phyloP scores from a whole-genome alignment of 2,888 invertebrate genomes.

The Lycaena phlaeas region DNA sequence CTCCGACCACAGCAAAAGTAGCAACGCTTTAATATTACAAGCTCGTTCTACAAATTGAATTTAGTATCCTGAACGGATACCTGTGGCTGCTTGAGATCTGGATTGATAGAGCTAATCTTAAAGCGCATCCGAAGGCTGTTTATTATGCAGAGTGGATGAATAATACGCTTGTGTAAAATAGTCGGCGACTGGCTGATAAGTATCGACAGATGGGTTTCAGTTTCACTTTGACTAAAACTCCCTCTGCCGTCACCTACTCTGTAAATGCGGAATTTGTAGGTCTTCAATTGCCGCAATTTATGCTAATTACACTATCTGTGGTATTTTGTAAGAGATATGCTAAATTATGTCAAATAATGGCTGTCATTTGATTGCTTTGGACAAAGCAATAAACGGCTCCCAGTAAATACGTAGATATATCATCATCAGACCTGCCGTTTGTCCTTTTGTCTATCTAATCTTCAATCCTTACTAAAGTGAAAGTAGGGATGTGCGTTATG shows the following conservation, averaged over 20 bases:
- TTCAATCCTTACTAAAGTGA: too few species aligned
- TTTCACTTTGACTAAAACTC: constrained; percentile 3
- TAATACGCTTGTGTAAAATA: constrained; percentile 15
- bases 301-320: constrained; percentile 1
- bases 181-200: constrained; percentile 8
- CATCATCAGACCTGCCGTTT: too few species aligned
- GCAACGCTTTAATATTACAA: constrained; percentile 32
- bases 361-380: neutral
- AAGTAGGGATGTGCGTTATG: too few species aligned
- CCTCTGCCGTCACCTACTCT: constrained; percentile 3
- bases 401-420: too few species aligned
- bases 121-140: constrained; percentile 20
- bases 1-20: constrained; percentile 6
- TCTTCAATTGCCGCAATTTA: constrained; percentile 1
- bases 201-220: constrained; percentile 4
- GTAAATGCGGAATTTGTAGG: constrained; percentile 4
- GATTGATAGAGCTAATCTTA: constrained; percentile 17
- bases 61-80: constrained; percentile 19
- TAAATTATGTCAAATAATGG: neutral
- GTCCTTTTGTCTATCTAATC: too few species aligned
- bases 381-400: too few species aligned
- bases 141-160: constrained; percentile 19
- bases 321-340: neutral
- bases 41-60: constrained; percentile 25
- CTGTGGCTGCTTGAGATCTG: constrained; percentile 15